A percentile compares a stretch with the other conserved stretches of the same genome.
Evolutionary conservation across 1,140 invertebrate genomes (phyloP).

Genomic region (Camponotus vicinus): DNA sequence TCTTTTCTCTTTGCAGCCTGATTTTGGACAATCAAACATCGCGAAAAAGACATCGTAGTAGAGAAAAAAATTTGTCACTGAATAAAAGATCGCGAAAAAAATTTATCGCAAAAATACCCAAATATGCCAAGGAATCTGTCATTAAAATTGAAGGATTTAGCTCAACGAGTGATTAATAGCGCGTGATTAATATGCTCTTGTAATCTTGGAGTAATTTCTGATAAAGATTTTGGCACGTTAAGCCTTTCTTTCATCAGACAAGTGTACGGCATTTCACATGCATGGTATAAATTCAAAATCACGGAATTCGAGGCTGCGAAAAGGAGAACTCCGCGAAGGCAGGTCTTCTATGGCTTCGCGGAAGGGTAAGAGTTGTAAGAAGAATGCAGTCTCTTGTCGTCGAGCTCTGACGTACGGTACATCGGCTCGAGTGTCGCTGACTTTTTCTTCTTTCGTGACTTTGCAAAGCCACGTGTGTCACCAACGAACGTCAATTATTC

Average conservation of each 20-base stretch:
- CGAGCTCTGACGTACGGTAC: slow-evolving; percentile 79
- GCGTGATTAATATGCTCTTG: background rate
- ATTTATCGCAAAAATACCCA: background rate
- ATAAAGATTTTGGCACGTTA: background rate
- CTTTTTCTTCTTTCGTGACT: slow-evolving; percentile 39
- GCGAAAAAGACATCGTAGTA: background rate
- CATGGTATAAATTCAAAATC: background rate
- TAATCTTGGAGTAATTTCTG: background rate
- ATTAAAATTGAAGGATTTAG: background rate
- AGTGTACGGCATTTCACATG: background rate
- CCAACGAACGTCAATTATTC: slow-evolving; percentile 60
- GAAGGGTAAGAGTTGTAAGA: slow-evolving; percentile 76
- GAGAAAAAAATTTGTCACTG: background rate
- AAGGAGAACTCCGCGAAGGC: background rate
- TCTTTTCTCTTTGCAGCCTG: background rate
- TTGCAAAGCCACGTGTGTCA: slow-evolving; percentile 56
- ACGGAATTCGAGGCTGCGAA: slow-evolving; percentile 9
- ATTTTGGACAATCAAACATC: background rate
- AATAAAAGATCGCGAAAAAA: background rate
- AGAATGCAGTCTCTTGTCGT: slow-evolving; percentile 82
- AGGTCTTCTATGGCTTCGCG: slow-evolving; percentile 68
- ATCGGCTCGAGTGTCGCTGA: slow-evolving; percentile 53
- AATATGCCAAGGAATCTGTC: background rate
- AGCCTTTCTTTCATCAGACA: background rate
- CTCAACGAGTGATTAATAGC: background rate